Evolutionary conservation across 2,888 invertebrate genomes (phyloP), one percentile per base, ranked within the genome.

Genomic region (Pseudoips prasinana): DNA sequence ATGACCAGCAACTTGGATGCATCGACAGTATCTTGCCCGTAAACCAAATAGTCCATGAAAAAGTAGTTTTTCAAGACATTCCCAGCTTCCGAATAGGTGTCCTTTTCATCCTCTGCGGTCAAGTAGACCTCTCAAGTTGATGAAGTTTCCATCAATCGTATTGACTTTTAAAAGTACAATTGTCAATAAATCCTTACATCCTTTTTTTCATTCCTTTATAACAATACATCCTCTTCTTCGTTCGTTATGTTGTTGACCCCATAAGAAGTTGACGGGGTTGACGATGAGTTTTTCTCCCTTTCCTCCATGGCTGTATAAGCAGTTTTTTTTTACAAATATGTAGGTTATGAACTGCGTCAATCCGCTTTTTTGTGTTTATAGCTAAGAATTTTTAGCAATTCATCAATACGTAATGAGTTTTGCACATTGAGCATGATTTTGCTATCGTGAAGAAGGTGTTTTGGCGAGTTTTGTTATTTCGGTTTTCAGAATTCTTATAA

Each of bases 111-210:
- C n/a, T n/a, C n/a, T n/a, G n/a, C n/a, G 46, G 14, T 46, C 46
- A 1, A 46, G 10, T 5, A 41, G 27, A 6, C 22, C 37, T 22
- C 44, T 18, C 8, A 45, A 10, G 8, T 22, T 25, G 1, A 29
- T 20, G 10, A 25, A 37, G 8, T 22, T 33, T 17, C 44, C 46
- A 25, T 40, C 30, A 6, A 10, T 7, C 1, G 17, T 18, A n/a
- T 29, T 22, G 9, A 29, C 18, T 1, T 18, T 22, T 7, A 29
- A 9, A 23, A 23, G n/a, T n/a, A 23, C 29, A 10, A 23, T 24
- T 6, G 29, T 23, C 18, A 29, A n/a, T n/a, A n/a, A n/a, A n/a
- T n/a, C n/a, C n/a, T n/a, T n/a, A n/a, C n/a, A n/a, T n/a, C n/a
- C n/a, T n/a, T n/a, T n/a, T n/a, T n/a, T n/a, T n/a, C n/a, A n/a